These are phyloP conservation scores for Orchesella cincta DNA, from an alignment of 1,140 invertebrate species.

Conservation along the genomic window DNA sequence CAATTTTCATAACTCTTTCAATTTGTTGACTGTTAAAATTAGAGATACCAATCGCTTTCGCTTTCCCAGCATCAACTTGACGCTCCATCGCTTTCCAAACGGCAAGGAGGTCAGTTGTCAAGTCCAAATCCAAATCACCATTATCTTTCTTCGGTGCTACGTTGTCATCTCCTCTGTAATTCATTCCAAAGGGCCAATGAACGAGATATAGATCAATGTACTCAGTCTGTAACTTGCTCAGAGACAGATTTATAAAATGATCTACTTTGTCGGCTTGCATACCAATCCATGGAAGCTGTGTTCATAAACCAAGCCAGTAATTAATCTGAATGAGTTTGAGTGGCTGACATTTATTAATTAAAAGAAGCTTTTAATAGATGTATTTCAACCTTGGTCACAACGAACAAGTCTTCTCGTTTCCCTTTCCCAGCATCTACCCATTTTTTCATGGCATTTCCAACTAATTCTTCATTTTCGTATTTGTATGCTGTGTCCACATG, in stretches of 20 bases:
- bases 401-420: conserved; percentile 75
- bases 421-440: conserved; percentile 70
- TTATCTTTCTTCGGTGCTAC: conserved; percentile 38
- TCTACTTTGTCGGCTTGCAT: conserved; percentile 52
- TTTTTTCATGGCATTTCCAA: conserved; percentile 73
- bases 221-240: conserved; percentile 53
- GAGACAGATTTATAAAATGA: conserved; percentile 53
- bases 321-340: too few species aligned
- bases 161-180: conserved; percentile 49
- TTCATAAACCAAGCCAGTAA: too few species aligned
- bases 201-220: conserved; percentile 59
- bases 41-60: conserved; percentile 73
- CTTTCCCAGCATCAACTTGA: conserved; percentile 56
- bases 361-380: too few species aligned
- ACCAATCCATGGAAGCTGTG: conserved; percentile 51
- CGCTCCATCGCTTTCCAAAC: conserved; percentile 51
- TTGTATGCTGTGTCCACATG: conserved; percentile 80
- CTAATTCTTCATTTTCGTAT: conserved; percentile 78
- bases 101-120: conserved; percentile 41
- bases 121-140: conserved; percentile 42
- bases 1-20: conserved; percentile 64
- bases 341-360: too few species aligned
- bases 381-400: conserved; percentile 83
- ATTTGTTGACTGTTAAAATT: conserved; percentile 77
- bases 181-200: conserved; percentile 55